These are phyloP conservation scores for Mustela nigripes DNA, from an alignment of 2,113 vertebrate genomes.

Conservation along the genomic window DNA sequence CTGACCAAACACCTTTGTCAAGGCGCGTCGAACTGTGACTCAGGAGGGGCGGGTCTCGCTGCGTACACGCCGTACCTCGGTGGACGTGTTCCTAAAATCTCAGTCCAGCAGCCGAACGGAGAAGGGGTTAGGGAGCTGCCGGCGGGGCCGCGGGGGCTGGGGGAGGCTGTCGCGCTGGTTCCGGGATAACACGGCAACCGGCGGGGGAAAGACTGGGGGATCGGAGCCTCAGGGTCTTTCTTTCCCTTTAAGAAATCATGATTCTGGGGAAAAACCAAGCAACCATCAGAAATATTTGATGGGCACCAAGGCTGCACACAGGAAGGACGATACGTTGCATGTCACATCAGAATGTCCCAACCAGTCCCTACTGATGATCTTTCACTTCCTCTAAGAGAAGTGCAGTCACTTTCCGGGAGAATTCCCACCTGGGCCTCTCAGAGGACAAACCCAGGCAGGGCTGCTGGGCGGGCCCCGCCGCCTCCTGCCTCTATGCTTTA, in stretches of 20 bases:
- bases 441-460: neutral
- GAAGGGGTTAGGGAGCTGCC: rapidly evolving
- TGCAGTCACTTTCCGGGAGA: rapidly evolving
- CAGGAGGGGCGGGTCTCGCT: rapidly evolving
- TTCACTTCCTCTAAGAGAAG: neutral
- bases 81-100: rapidly evolving
- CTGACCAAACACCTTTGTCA: rapidly evolving
- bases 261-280: neutral
- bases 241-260: neutral
- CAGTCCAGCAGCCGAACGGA: rapidly evolving
- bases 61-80: rapidly evolving
- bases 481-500: too few relatives aligned
- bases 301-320: rapidly evolving
- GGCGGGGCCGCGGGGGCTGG: rapidly evolving
- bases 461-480: too few relatives aligned
- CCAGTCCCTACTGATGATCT: rapidly evolving
- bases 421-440: rapidly evolving
- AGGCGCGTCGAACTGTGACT: rapidly evolving
- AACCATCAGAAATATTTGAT: neutral
- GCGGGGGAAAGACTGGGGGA: rapidly evolving
- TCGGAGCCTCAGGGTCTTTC: neutral
- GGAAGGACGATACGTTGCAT: rapidly evolving
- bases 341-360: too few relatives aligned
- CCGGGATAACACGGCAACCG: rapidly evolving
- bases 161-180: rapidly evolving